Base-by-base conservation (phyloP, 2,797 vertebrate species). In the Varecia variegata region DNA sequence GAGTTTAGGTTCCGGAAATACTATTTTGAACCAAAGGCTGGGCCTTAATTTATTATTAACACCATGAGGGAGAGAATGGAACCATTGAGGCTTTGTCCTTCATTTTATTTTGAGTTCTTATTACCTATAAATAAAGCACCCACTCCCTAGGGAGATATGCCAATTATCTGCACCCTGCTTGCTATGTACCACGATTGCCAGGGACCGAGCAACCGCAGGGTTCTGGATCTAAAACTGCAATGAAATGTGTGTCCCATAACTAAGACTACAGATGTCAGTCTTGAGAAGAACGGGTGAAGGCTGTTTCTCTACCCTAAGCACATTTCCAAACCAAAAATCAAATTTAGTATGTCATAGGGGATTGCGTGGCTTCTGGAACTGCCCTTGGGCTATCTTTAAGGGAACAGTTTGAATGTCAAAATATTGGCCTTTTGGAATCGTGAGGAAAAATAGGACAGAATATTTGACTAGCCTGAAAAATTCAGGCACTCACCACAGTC, bases 31-130 rank as follows among this genome's bases (percentile, higher is more conserved):
- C 40, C 17, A 20, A 83, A 67, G 7, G 8, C 81, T 52, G 38
- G 30, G 54, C 32, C 68, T 92, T 65, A 56, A 56, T 95, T 89
- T 87, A 92, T 71, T 86, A 89, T 73, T 92, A 87, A 86, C 70
- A 88, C 54, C 60, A 27, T 18, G 12, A 76, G 58, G n/a, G 85
- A 68, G 40, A 88, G 83, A 88, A 60, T 76, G 45, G 40, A 73
- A 20, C 32, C 85, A 27, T 1, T n/a, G 60, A 81, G 76, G 60
- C 43, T 67, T 80, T 23, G 32, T 18, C 77, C 45, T 90, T 94
- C 15, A 30, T 88, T 92, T 68, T 67, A 50, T 52, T 67, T 15
- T 21, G 23, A 70, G 86, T 82, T 85, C 60, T 77, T 47, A 10
- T 2, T 60, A 30, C 71, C 77, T 30, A 17, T 47, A 62, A 38